These are phyloP conservation scores for Phrynocephalus vlangalii DNA, from an alignment of 2,797 vertebrate species.

Conservation along the genomic window DNA sequence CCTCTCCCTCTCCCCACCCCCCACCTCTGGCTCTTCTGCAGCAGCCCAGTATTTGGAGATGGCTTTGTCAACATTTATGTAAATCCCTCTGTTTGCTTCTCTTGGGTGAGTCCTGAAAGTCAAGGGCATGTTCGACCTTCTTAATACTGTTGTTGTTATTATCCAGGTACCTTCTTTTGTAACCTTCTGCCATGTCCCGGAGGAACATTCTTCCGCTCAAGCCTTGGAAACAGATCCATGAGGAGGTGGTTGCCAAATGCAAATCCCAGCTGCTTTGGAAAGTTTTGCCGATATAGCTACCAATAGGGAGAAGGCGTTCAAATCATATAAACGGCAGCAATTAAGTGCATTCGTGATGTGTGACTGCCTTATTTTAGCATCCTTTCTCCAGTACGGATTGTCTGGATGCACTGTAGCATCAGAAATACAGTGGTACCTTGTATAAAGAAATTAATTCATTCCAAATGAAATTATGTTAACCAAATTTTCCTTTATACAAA, in stretches of 20 bases:
- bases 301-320: constrained; percentile 45
- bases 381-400: background rate
- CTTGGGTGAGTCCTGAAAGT: constrained; percentile 34
- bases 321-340: constrained; percentile 41
- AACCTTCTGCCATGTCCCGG: constrained; percentile 41
- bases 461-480: too few relatives aligned
- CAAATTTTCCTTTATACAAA: too few relatives aligned
- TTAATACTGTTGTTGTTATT: constrained; percentile 43
- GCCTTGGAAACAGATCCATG: constrained; percentile 41
- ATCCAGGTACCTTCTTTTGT: constrained; percentile 42
- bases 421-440: background rate
- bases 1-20: too few relatives aligned
- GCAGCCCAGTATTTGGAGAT: constrained; percentile 27
- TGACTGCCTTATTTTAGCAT: constrained; percentile 43
- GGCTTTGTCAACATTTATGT: constrained; percentile 37
- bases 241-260: constrained; percentile 57
- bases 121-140: constrained; percentile 47
- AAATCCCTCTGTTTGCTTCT: constrained; percentile 33
- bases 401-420: constrained; percentile 5
- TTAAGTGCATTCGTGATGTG: constrained; percentile 49
- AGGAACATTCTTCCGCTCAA: constrained; percentile 42
- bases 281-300: constrained; percentile 36
- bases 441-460: too few relatives aligned
- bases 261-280: constrained; percentile 60
- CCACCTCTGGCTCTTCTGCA: background rate